These are phyloP conservation scores for Fratercula arctica DNA, from an alignment of 2,797 vertebrate genomes.

Conservation along the genomic window DNA sequence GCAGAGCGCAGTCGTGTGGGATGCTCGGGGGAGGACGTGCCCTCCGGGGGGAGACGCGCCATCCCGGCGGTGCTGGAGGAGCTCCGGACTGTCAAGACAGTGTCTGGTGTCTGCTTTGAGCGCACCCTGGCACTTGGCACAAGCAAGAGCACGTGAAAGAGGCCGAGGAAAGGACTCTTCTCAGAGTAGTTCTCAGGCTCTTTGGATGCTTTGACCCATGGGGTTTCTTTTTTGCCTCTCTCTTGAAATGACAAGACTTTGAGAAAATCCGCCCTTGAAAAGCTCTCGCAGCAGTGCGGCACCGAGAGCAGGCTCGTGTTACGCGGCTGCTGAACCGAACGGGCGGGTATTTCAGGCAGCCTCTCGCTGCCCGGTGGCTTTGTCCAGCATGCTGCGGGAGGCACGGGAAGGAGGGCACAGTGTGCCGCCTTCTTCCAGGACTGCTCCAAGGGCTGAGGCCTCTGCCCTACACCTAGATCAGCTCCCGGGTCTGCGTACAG, in stretches of 20 bases:
- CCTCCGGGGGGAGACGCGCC: rapidly evolving
- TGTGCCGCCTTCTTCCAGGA: neutral
- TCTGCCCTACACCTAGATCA: neutral
- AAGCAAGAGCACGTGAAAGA: rapidly evolving
- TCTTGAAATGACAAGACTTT: neutral
- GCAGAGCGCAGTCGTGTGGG: neutral
- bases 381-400: neutral
- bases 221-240: neutral
- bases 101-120: neutral
- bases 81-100: neutral
- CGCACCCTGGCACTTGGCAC: neutral
- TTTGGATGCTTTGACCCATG: neutral
- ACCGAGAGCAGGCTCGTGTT: neutral
- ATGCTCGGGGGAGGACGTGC: rapidly evolving
- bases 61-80: rapidly evolving
- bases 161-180: neutral
- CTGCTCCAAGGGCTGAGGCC: neutral
- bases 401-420: neutral
- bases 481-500: neutral
- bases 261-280: neutral
- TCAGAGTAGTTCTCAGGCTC: neutral
- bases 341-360: neutral
- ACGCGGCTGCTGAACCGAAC: neutral
- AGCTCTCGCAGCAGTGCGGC: neutral
- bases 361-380: neutral